These are phyloP conservation scores for Saguinus midas DNA, from an alignment of 2,113 vertebrate species.

Conservation along the genomic window DNA sequence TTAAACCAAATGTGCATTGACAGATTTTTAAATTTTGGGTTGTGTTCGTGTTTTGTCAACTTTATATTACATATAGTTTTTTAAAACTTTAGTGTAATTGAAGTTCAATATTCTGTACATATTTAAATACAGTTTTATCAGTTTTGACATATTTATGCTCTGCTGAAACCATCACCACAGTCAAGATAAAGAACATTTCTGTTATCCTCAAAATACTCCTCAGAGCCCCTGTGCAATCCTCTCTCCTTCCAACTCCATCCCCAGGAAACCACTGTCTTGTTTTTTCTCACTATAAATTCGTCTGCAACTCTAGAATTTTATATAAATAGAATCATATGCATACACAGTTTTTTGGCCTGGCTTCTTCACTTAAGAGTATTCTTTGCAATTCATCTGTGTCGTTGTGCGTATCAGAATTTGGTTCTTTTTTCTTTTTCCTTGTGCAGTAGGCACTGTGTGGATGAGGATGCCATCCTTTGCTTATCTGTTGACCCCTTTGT, in stretches of 20 bases:
- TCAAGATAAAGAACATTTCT: neutral
- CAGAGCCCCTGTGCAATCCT: neutral
- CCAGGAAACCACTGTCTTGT: neutral
- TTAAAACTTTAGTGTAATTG: neutral
- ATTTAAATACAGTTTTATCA: neutral
- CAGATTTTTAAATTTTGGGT: slow-evolving; percentile 14
- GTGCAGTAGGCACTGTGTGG: neutral
- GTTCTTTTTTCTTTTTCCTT: neutral
- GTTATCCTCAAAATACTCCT: neutral
- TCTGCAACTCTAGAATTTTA: neutral
- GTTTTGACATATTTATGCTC: neutral
- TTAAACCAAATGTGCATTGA: neutral
- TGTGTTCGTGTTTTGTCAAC: neutral
- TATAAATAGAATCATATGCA: neutral
- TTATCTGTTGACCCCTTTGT: neutral
- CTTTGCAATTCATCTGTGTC: neutral
- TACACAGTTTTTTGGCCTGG: neutral
- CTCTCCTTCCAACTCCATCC: neutral
- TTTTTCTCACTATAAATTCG: neutral
- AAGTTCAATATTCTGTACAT: neutral
- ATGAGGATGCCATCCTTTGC: neutral
- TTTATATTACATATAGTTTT: neutral
- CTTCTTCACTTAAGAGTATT: neutral
- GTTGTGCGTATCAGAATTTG: neutral
- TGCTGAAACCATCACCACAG: neutral